phyloP scores from a whole-genome alignment of 1,140 invertebrate species.

The Scaptomyza graminum region DNA sequence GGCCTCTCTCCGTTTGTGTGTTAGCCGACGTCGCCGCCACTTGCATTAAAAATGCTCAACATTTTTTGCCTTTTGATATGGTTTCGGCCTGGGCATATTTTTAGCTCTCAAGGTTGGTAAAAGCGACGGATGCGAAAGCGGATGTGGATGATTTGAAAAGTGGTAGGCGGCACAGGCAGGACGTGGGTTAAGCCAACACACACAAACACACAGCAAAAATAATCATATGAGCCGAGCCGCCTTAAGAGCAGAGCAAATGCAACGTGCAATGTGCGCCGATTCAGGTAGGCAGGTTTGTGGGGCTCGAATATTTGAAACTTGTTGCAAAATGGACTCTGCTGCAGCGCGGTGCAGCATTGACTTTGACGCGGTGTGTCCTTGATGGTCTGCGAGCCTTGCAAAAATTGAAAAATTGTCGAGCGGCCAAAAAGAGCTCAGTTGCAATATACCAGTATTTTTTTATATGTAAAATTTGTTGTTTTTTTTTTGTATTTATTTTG shows the following conservation, averaged over 20 bases:
- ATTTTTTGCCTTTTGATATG: slow-evolving; percentile 70
- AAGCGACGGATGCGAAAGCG: slow-evolving; percentile 70
- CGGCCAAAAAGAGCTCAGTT: slow-evolving; percentile 20
- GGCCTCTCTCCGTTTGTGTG: slow-evolving; percentile 29
- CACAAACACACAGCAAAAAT: slow-evolving; percentile 31
- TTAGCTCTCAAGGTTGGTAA: slow-evolving; percentile 68
- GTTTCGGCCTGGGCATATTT: slow-evolving; percentile 62
- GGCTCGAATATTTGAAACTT: slow-evolving; percentile 56
- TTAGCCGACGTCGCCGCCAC: slow-evolving; percentile 19
- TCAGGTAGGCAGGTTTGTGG: slow-evolving; percentile 36
- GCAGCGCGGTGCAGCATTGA: slow-evolving; percentile 62
- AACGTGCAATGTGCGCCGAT: slow-evolving; percentile 8
- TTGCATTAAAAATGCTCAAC: slow-evolving; percentile 59
- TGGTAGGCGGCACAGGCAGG: slow-evolving; percentile 57
- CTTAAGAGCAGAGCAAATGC: slow-evolving; percentile 65
- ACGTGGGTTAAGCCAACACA: slow-evolving; percentile 33
- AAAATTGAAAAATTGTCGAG: slow-evolving; percentile 72
- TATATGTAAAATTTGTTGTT: too few relatives aligned
- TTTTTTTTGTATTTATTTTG: slow-evolving; percentile 2
- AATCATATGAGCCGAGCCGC: slow-evolving; percentile 39
- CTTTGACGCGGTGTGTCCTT: slow-evolving; percentile 65
- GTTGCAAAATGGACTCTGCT: slow-evolving; percentile 59
- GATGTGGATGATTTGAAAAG: slow-evolving; percentile 79
- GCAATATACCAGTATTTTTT: slow-evolving; percentile 29
- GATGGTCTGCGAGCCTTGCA: slow-evolving; percentile 30